Evolutionary conservation across 1,140 invertebrate species (phyloP), one percentile per base, ranked within the genome.

Genomic region (Archivesica marissinica): DNA sequence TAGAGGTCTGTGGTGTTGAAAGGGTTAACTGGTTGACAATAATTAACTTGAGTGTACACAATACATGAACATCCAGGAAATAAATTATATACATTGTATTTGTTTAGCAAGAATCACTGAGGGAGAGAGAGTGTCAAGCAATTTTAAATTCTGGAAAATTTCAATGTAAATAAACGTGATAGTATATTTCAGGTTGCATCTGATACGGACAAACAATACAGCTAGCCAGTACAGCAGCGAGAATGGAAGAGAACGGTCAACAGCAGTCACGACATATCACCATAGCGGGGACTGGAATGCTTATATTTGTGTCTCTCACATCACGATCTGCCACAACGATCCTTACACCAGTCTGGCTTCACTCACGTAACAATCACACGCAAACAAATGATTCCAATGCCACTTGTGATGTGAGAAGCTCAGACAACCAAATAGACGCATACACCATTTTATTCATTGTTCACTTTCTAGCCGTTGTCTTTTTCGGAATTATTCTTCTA

Each of bases 311-410:
- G n/a, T 61, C 54, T 52, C 75, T 89, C 20, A 9, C 66, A 9
- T 84, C 84, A 54, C 54, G 87, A 23, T 86, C 88, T 3, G 44
- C 80, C 13, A 87, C 88, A 9, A 86, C 88, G 0, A 85, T 89
- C 25, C 75, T 86, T 0, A 89, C 88, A 13, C 88, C 88, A 25
- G 35, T 89, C 35, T 89, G 88, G 88, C 52, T 89, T 4, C 86
- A 89, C 64, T 47, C 52, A 0, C n/a, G n/a, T 4, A 84, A 84
- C 44, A 80, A 80, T 56, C 35, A 54, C 28, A 75, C 50, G 39
- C 44, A 25, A 20, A 25, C 25, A 25, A 35, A 25, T 30, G 47
- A 52, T 38, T 39, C 35, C 3, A 33, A 38, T 13, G 59, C 35
- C 33, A 61, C 33, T n/a, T 83, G 72, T 64, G 38, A 81, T 30